phyloP scores from a whole-genome alignment of 1,140 invertebrate genomes.

The Anastrepha ludens region DNA sequence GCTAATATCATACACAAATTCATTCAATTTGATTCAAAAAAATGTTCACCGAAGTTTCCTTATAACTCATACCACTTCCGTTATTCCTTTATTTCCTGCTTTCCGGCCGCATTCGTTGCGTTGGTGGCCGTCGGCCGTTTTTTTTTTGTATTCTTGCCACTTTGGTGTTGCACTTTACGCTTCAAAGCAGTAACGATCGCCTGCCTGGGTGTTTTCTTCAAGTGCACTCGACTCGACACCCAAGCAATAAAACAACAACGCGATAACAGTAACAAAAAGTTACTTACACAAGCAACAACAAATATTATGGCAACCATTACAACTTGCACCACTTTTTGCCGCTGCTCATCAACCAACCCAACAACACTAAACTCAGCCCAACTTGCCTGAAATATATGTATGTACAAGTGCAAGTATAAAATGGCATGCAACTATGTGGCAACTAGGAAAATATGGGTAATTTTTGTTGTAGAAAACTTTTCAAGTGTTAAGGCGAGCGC shows the following conservation, averaged over 20 bases:
- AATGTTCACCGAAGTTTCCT: no score
- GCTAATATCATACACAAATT: no score
- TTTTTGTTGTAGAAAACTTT: constrained; percentile 27
- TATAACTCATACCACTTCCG: no score
- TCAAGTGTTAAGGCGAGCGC: constrained; percentile 37
- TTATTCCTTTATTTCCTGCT: background rate
- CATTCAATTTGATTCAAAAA: no score
- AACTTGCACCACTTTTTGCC: constrained; percentile 11
- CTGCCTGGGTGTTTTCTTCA: constrained; percentile 15
- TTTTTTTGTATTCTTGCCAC: background rate
- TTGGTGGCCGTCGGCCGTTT: background rate
- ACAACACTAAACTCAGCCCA: background rate
- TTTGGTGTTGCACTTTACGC: background rate
- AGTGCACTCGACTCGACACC: constrained; percentile 50
- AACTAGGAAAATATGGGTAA: constrained; percentile 31
- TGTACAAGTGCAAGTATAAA: no score
- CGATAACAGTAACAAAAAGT: background rate
- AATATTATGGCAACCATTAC: constrained; percentile 8
- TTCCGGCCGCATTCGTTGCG: background rate
- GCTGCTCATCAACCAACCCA: background rate
- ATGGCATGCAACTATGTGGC: background rate
- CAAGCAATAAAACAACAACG: constrained; percentile 19
- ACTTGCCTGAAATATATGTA: no score
- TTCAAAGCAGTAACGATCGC: background rate
- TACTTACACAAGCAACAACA: background rate